phyloP scores from a whole-genome alignment of 2,113 vertebrate genomes.

The Stigmatopora nigra region DNA sequence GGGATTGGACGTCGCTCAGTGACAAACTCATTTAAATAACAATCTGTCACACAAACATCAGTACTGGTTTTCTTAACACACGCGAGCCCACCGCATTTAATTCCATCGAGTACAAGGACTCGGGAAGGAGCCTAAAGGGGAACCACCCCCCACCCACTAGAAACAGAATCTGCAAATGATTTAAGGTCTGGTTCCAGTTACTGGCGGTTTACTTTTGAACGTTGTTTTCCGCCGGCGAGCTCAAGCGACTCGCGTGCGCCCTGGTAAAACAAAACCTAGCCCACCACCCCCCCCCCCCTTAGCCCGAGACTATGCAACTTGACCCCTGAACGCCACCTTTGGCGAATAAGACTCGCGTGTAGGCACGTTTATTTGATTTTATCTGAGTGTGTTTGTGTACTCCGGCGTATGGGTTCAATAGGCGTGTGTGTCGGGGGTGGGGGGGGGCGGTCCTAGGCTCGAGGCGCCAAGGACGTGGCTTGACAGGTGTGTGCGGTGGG shows the following conservation, averaged over 20 bases:
- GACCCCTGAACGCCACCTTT: constrained; percentile 49
- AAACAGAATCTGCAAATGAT: constrained; percentile 58
- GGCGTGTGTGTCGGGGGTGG: constrained; percentile 37
- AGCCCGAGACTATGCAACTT: constrained; percentile 52
- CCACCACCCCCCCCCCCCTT: constrained; percentile 34
- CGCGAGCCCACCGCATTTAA: not conserved
- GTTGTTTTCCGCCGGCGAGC: not conserved
- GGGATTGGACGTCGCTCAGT: too few relatives aligned
- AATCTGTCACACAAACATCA: not conserved
- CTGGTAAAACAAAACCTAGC: constrained; percentile 30
- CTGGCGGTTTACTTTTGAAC: constrained; percentile 48
- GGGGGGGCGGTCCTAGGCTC: constrained; percentile 35
- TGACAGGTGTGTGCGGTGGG: constrained; percentile 62
- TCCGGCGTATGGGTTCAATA: constrained; percentile 35
- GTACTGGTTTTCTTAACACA: not conserved
- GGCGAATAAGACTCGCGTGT: constrained; percentile 23
- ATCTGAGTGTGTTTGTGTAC: constrained; percentile 7
- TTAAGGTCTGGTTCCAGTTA: constrained; percentile 47
- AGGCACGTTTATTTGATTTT: constrained; percentile 42
- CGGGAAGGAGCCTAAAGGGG: not conserved
- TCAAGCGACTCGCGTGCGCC: constrained; percentile 16
- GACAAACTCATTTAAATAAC: too few relatives aligned
- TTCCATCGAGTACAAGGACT: not conserved
- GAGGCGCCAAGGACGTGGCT: constrained; percentile 58
- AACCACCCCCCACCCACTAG: not conserved